Evolutionary conservation across 1,140 invertebrate species (phyloP), one percentile per base, ranked within the genome.

Genomic region (Drosophila pandora): DNA sequence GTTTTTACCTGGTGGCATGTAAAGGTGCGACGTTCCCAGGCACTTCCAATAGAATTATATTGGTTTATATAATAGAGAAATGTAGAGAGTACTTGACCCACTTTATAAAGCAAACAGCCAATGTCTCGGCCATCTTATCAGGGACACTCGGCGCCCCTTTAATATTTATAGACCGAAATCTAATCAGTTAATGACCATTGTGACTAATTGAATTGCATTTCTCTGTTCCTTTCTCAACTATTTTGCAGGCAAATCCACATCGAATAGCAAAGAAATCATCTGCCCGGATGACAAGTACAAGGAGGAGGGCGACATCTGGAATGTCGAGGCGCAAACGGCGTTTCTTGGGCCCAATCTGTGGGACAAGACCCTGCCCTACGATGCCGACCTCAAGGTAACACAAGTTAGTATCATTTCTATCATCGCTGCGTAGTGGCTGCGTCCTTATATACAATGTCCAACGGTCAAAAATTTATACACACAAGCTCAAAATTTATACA

Each of bases 291-390:
- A 96, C 91, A 96, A 96, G 92, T 94, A 94, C 79, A 96, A 97
- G 92, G 96, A 96, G 87, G 96, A 96, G 90, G 95, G 93, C 73
- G 96, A 97, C 92, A 93, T 96, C 59, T 97, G 96, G 96, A 95
- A 95, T 90, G 95, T 96, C 79, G 96, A 98, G 93, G 96, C 96
- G 79, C 96, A 97, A 91, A 96, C 97, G 54, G 97, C 97, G 84
- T 98, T 98, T 93, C 94, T 99, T 62, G 97, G 97, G 47, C 97
- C 97, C 47, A 98, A 97, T 92, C 93, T 98, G 28, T 98, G 97
- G 97, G 97, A 98, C 93, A 98, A 98, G 93, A 96, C 96, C 71
- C 92, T 96, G 79, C 95, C 96, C 78, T 97, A 97, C 90, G 96
- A 97, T 93, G 95, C 96, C 92, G 97, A 98, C 94, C 96, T 98